These are phyloP conservation scores for Holotrichia oblita DNA, from an alignment of 1,140 invertebrate species.

Conservation along the genomic window DNA sequence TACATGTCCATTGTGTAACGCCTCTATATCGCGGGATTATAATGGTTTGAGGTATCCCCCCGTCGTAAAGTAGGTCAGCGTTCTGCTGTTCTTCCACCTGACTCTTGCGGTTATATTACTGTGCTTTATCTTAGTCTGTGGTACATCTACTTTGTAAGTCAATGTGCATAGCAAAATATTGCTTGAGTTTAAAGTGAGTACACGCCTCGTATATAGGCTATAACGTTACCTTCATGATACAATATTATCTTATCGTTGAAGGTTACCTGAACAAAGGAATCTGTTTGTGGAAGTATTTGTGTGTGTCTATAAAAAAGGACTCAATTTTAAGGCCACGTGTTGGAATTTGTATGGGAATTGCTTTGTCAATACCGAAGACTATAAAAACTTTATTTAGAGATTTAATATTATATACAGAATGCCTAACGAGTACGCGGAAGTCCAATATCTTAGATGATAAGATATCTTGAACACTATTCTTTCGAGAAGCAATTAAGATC, in stretches of 20 bases:
- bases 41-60: background rate
- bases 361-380: background rate
- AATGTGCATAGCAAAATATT: conserved; percentile 36
- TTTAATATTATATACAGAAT: too few relatives aligned
- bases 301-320: background rate
- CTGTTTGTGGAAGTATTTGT: conserved; percentile 1
- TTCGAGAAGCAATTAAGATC: background rate
- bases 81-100: background rate
- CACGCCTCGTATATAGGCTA: background rate
- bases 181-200: conserved; percentile 14
- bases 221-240: conserved; percentile 17
- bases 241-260: conserved; percentile 22
- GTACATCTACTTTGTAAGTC: conserved; percentile 27
- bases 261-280: background rate
- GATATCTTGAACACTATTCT: too few relatives aligned
- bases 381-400: too few relatives aligned
- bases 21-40: conserved; percentile 6
- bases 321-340: background rate
- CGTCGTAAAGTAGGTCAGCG: background rate
- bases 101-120: background rate
- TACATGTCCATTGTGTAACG: conserved; percentile 29
- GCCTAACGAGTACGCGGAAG: too few relatives aligned
- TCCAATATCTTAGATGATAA: too few relatives aligned
- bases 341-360: background rate
- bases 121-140: conserved; percentile 18